Base-by-base conservation (phyloP, 2,888 invertebrate genomes). In the Micoletzkya japonica region DNA sequence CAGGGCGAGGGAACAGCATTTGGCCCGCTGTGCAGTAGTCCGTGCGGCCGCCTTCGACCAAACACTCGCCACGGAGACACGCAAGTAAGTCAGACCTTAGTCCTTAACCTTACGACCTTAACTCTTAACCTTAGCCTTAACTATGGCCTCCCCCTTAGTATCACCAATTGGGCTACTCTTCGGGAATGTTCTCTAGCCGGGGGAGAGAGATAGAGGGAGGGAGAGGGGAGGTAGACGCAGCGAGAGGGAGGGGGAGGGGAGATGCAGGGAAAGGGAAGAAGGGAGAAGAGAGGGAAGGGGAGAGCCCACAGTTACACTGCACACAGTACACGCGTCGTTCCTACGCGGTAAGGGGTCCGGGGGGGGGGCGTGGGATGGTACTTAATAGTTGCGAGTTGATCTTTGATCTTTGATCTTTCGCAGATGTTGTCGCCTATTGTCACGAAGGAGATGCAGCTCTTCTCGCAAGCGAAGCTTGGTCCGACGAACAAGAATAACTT, bases 371-470 rank as follows among this genome's bases (percentile, higher is more conserved):
- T 7, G 39, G n/a, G n/a, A n/a, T n/a, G n/a, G n/a, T n/a, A n/a
- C n/a, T n/a, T n/a, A n/a, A n/a, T n/a, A n/a, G n/a, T n/a, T n/a
- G n/a, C n/a, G n/a, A n/a, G n/a, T n/a, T n/a, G n/a, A n/a, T n/a
- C n/a, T n/a, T n/a, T 39, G 39, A 39, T 10, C 7, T 39, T 39
- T 39, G 39, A 39, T 7, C 17, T 39, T 6, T 32, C 3, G 2
- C 58, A 49, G 37, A 66, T 66, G 64, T 44, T 66, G 1, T 36
- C 64, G 30, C 64, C 64, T 14, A 37, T 66, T 20, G 64, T 66
- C 6, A 66, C 64, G 54, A 66, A 66, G 37, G 64, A 66, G 26
- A 66, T 66, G 64, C 54, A 66, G 54, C 64, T 66, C 36, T 66
- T 66, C 64, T 10, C 17, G 7, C 6, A 24, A 10, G 24, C 6